Evolutionary conservation across 2,888 invertebrate species (phyloP), one percentile per base, ranked within the genome.

Genomic region (Tinea pellionella): DNA sequence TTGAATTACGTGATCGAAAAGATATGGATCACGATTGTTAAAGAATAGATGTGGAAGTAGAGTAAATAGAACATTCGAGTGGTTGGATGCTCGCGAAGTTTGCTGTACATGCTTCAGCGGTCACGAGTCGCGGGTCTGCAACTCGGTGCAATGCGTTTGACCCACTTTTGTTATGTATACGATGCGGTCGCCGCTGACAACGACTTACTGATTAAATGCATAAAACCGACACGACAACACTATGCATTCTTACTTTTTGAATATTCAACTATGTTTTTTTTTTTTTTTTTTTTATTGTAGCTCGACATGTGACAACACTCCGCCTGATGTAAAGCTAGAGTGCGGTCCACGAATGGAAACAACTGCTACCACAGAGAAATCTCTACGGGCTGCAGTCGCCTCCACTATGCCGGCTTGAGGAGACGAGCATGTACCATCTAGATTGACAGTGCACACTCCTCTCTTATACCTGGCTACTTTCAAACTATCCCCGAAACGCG

Each of bases 91-190:
- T n/a, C 18, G 24, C 53, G 8, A 47, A 47, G 53, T 53, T 53
- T 19, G 53, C 24, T 53, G 2, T 47, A 13, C 24, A 53, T 12
- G 53, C 53, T 24, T 18, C 19, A 53, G 53, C 24, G 53, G 53
- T 53, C 53, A 24, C 53, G 53, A n/a, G 53, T 67, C 53, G 53
- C 53, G 53, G 37, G 53, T 67, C 66, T 72, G 75, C 77, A 77
- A 77, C 72, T 70, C 80, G 74, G 78, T 80, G 84, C 84, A 85
- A 83, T 75, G 75, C 43, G 47, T 75, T 70, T 77, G 81, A 80
- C 81, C 83, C 67, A 84, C 77, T 78, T 57, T 15, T 32, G 57
- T 57, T 57, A 57, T 32, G 57, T 32, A 32, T 19, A 19, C 47
- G 47, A 2, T 55, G 55, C 55, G 29, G 24, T 55, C 55, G 55